Base-by-base conservation (phyloP, 1,140 invertebrate species). In the Pseudachorutes palmiensis region DNA sequence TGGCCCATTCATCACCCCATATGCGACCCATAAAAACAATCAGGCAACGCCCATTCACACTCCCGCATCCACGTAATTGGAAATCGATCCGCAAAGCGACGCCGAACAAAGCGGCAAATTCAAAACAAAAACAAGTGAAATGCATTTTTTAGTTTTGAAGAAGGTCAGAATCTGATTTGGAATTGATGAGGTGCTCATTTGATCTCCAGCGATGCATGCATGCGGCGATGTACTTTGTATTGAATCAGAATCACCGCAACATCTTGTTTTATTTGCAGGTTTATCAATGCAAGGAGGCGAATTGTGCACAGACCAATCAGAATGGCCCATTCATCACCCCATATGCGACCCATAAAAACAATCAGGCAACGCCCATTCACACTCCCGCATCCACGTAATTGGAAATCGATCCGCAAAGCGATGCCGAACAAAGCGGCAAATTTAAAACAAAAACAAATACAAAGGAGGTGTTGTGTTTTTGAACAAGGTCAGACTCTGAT, bases 261-360 rank as follows among this genome's bases (percentile, higher is more conserved):
- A n/a, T n/a, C n/a, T 45, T 45, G 36, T 45, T 45, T 45, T 74
- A 70, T 51, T 70, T 72, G 12, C 77, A 85, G 94, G 94, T 98
- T 98, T 80, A 97, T 97, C 80, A 98, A 98, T 81, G 94, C 94
- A 77, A 87, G 94, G 82, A 88, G 94, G 82, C 88, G 5, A 5
- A 41, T 19, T 5, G 19, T 41, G 5, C 5, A 9, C 36, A 9
- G 19, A 41, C 36, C 36, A 41, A 41, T 41, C 36, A 41, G 36
- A 41, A 41, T 41, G 5, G 19, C 36, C 36, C 36, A 41, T 41
- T 41, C 19, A 41, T 41, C 36, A 5, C 19, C 36, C 36, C 36
- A 41, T 41, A 41, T 41, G 36, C 36, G 36, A 41, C 36, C 36
- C 36, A 41, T 41, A 41, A 41, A 41, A 41, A 19, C 36, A 41